Base-by-base conservation (phyloP, 2,888 invertebrate genomes). In the Pteria penguin region DNA sequence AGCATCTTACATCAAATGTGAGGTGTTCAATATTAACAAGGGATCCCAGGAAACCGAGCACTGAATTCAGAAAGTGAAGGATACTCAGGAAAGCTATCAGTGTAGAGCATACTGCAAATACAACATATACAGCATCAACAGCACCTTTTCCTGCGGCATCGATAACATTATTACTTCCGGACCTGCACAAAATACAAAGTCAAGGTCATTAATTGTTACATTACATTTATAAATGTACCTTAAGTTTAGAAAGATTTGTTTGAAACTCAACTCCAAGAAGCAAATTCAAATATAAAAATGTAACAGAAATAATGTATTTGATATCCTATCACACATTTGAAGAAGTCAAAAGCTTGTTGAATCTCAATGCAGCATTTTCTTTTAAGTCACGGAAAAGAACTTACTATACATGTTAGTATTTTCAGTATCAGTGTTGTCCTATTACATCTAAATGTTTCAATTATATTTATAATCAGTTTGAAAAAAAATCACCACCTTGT, bases 71-170 rank as follows among this genome's bases (percentile, higher is more conserved):
- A 36, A 80, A 80, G 24, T 54, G 60, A 18, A 80, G 58, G 29
- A 78, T 68, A 33, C 71, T 68, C 27, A 80, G 73, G 54, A 80
- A 80, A 22, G 78, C 78, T 45, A 80, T 80, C 29, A 80, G 65
- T 32, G 75, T 76, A 36, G 80, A 78, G 1, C 72, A 31, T 14
- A 80, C 73, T 1, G 76, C 61, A 3, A 72, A 58, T n/a, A 78
- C 72, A 62, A 80, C 73, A 54, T 31, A 22, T 14, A 78, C 70
- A 18, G 80, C 80, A 33, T 80, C 80, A 36, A 75, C 68, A 1
- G 80, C 76, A 4, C 80, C 80, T 22, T 58, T 69, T 3, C 69
- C 77, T 24, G 80, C 78, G 2, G 80, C 80, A 32, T 80, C 80
- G 11, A 80, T 14, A 5, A 80, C 61, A 24, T 80, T 80, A 14